Base-by-base conservation (phyloP, 2,888 invertebrate genomes). In the Volucella inanis region DNA sequence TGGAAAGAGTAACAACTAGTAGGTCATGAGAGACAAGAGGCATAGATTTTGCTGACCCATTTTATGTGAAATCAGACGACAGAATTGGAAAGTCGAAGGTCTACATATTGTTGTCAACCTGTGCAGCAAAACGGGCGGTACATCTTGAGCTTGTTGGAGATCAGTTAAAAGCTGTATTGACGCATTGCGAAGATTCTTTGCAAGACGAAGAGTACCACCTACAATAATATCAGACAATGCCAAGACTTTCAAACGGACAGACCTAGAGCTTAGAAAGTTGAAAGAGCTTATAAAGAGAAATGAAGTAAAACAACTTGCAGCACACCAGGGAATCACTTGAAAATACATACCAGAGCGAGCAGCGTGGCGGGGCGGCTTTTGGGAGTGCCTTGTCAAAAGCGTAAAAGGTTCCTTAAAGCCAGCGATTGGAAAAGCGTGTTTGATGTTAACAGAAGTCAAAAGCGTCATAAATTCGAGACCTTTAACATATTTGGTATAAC, bases 271-370 rank as follows among this genome's bases (percentile, higher is more conserved):
- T 6, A 45, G 62, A 31, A 79, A 76, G 38, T 18, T 86, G 22
- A 62, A 80, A 22, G 52, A 71, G 15, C 22, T 77, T 15, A 15
- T 74, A 31, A 68, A 82, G 22, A 47, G 62, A 12, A 75, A 11
- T 39, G 54, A 81, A 1, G 14, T 83, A 1, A 75, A 79, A 43
- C 61, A 79, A 18, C 9, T 75, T 41, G 68, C 74, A 3, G 62
- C 87, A 8, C 59, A 81, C 22, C 41, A 65, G 55, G 45, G 38
- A 38, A 84, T 87, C 3, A 59, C 15, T 9, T 87, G 75, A 78
- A 70, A 81, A 54, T 78, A 68, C 72, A 84, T 87, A 14, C 81
- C 71, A 1, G 84, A 87, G 54, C 65, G 71, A 76, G 1, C 15
- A 18, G 9, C 8, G 50, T 9, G 18, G 50, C 15, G 50, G 15